Evolutionary conservation across 1,140 invertebrate species (phyloP), one percentile per base, ranked within the genome.

Genomic region (Ectropis grisescens): DNA sequence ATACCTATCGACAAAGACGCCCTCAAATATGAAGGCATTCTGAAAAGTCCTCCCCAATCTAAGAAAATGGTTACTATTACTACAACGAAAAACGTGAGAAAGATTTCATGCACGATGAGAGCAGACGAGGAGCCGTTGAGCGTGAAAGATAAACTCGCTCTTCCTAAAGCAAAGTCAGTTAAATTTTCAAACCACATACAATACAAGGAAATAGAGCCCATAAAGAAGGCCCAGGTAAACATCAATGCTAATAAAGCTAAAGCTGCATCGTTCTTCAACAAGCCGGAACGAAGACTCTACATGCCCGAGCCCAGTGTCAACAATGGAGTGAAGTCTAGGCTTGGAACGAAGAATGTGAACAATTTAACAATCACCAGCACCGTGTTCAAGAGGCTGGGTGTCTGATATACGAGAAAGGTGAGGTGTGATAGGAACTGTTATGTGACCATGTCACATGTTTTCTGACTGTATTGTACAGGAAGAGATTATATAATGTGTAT

Each of bases 111-210:
- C 11, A 82, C 78, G 0, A 83, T 83, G 81, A 58, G 76, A 16
- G 81, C 81, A 0, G 81, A 83, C 31, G 68, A 82, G 35, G 34
- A 50, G 1, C 81, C 74, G 0, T 37, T 82, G 9, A 81, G 64
- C 41, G 65, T 76, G 0, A 81, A 66, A 39, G 67, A 80, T 0
- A 83, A 82, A 48, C 33, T 82, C n/a, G 46, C 59, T 10, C 11
- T 69, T 2, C 34, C 60, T 0, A 70, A 67, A 45, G 14, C 58
- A 1, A 83, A 83, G 39, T 78, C 78, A 0, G 82, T 83, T 0
- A 82, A 83, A 42, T 83, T 83, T 36, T 81, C 79, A 0, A 78
- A 62, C 33, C 62, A 62, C 9, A 56, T 83, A 2, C 59, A 83
- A 26, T 82, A 78, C 39, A 82, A 82, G 58, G 75, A 81, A 52